phyloP scores from a whole-genome alignment of 1,140 invertebrate genomes.

The Sarcophaga bullata region DNA sequence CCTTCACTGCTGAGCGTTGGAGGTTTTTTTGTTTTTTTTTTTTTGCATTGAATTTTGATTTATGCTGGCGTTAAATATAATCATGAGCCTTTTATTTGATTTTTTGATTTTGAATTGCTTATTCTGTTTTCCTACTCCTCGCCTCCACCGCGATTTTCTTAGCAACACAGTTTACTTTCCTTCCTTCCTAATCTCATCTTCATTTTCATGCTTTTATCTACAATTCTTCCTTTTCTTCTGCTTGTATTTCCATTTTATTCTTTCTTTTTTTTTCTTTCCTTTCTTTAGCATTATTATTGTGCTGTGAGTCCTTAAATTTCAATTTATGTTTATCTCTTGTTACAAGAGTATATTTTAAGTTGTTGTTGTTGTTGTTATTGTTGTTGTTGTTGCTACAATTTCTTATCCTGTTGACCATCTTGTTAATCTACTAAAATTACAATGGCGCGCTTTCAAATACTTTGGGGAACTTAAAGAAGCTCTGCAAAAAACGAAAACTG shows the following conservation, averaged over 20 bases:
- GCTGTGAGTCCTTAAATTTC: slow-evolving; percentile 6
- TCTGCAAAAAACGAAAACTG: too few species aligned
- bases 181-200: too few species aligned
- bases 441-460: not conserved
- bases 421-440: slow-evolving; percentile 15
- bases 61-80: too few species aligned
- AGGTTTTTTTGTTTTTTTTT: too few species aligned
- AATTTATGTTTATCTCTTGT: not conserved
- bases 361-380: slow-evolving; percentile 1
- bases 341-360: not conserved
- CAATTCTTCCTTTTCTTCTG: not conserved
- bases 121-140: too few species aligned
- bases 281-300: not conserved
- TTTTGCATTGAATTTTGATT: too few species aligned
- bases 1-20: too few species aligned
- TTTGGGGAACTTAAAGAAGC: not conserved
- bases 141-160: too few species aligned
- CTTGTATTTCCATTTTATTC: not conserved
- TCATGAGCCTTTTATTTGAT: too few species aligned
- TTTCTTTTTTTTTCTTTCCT: not conserved
- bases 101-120: too few species aligned
- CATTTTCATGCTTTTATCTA: not conserved
- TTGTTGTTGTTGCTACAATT: not conserved
- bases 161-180: too few species aligned
- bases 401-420: slow-evolving; percentile 13